phyloP scores from a whole-genome alignment of 2,113 vertebrate species.

The Spilogale gracilis region DNA sequence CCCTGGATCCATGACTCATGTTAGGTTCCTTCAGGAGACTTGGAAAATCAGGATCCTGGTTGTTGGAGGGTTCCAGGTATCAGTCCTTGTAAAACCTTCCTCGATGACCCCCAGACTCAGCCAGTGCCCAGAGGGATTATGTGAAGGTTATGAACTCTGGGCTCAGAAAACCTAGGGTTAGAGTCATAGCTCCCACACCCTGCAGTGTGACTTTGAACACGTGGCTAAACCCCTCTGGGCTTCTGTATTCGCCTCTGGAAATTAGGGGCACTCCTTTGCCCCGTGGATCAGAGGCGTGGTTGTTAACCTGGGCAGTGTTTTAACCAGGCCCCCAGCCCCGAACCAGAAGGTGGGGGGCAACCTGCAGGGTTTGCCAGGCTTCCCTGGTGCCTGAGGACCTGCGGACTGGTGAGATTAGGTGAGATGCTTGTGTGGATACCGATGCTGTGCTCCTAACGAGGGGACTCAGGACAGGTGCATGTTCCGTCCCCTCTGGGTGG shows the following conservation, averaged over 20 bases:
- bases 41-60: not conserved
- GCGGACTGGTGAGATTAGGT: not conserved
- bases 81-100: not conserved
- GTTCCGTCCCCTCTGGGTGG: not conserved
- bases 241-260: not conserved
- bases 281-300: rapidly evolving
- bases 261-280: not conserved
- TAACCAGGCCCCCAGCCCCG: no score
- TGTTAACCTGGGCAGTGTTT: not conserved
- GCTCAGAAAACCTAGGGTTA: not conserved
- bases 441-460: rapidly evolving
- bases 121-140: rapidly evolving
- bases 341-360: not conserved
- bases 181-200: not conserved
- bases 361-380: not conserved
- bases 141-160: not conserved
- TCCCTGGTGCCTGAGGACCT: not conserved
- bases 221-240: not conserved
- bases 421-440: rapidly evolving
- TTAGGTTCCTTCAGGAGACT: not conserved
- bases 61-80: no score
- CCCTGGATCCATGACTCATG: not conserved
- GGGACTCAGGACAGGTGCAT: rapidly evolving
- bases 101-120: not conserved
- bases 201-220: not conserved